phyloP scores from a whole-genome alignment of 64 coral and sea anemone genomes.

The Acropora tenuis region DNA sequence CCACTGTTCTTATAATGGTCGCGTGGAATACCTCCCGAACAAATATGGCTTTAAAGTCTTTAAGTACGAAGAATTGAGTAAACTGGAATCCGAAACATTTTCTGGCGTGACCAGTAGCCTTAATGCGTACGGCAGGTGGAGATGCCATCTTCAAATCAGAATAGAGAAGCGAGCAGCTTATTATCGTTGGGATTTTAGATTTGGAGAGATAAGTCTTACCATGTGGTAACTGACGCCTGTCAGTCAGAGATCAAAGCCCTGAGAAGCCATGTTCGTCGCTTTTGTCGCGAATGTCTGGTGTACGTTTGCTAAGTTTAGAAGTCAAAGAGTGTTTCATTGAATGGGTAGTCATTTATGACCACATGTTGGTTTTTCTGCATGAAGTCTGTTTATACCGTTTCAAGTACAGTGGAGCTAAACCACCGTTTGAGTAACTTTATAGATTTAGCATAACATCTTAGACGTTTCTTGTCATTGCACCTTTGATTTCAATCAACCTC shows the following conservation, averaged over 20 bases:
- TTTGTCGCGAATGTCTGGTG: not conserved
- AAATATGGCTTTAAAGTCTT: conserved; percentile 74
- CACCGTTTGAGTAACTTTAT: too few relatives aligned
- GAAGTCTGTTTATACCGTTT: too few relatives aligned
- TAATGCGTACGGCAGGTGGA: conserved; percentile 69
- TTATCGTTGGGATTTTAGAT: conserved; percentile 87
- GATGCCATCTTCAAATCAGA: conserved; percentile 82
- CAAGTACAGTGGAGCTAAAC: too few relatives aligned
- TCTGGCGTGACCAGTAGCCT: conserved; percentile 66
- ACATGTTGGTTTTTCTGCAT: not conserved
- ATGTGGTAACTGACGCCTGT: conserved; percentile 73
- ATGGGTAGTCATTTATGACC: not conserved
- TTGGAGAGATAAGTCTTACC: conserved; percentile 81
- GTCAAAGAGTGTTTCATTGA: not conserved
- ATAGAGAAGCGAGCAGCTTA: conserved; percentile 69
- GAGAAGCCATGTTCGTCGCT: not conserved
- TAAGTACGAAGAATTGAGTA: conserved; percentile 79
- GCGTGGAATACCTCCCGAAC: conserved; percentile 73
- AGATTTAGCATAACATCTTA: too few relatives aligned
- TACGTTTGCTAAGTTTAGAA: not conserved
- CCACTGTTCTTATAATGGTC: conserved; percentile 63
- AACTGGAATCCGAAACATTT: conserved; percentile 85
- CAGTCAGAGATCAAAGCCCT: not conserved
- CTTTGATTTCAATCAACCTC: too few relatives aligned
- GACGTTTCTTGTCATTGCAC: too few relatives aligned